Conservation (phyloP, 2,888 invertebrate genomes). For the Napeogenes inachia region DNA sequence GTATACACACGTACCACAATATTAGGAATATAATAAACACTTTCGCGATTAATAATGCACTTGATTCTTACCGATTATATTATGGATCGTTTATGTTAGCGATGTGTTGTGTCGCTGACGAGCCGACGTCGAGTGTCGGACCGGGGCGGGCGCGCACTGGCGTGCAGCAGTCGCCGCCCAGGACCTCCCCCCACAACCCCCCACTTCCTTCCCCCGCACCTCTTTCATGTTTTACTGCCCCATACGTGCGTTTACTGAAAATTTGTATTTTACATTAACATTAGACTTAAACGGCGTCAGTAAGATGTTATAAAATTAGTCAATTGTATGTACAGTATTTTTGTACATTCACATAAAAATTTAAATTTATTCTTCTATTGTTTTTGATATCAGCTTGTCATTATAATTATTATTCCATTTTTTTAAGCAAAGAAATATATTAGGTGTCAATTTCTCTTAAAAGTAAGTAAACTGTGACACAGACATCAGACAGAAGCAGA, state of each 20-base stretch:
- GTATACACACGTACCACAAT: constrained; percentile 40
- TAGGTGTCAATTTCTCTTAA: no score
- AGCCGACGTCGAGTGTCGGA: constrained; percentile 78
- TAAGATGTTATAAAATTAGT: not conserved
- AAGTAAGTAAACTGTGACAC: no score
- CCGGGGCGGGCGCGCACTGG: constrained; percentile 74
- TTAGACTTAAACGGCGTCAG: constrained; percentile 2
- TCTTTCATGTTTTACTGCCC: constrained; percentile 38
- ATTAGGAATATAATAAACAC: constrained; percentile 40
- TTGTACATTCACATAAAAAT: no score
- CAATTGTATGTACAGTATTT: no score
- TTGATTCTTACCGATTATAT: constrained; percentile 70
- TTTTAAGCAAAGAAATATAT: no score
- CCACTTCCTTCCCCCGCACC: constrained; percentile 47
- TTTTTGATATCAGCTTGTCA: no score
- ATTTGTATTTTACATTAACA: constrained; percentile 16
- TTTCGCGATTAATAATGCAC: constrained; percentile 54
- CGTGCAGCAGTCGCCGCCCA: constrained; percentile 41
- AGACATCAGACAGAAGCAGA: no score
- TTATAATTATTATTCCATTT: no score
- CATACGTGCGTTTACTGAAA: constrained; percentile 14
- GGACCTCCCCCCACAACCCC: constrained; percentile 33
- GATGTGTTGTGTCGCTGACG: constrained; percentile 71
- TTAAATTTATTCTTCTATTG: not conserved
- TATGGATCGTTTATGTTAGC: constrained; percentile 67